Base-by-base conservation (phyloP, 2,797 vertebrate species). In the Parauchenoglanis punctatus region DNA sequence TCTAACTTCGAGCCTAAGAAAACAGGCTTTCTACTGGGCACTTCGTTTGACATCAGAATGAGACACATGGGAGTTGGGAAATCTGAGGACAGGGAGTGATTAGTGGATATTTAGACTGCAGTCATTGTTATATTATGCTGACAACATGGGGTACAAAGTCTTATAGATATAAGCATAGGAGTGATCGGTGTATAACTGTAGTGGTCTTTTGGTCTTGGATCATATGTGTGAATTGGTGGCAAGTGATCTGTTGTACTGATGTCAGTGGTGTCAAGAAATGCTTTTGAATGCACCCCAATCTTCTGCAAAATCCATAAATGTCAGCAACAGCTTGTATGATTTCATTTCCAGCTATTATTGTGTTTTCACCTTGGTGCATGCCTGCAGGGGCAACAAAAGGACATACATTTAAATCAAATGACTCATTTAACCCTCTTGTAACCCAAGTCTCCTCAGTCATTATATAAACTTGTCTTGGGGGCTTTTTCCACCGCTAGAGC, bases 1-100 rank as follows among this genome's bases (percentile, higher is more conserved):
- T 58, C 49, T 44, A 87, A 90, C 88, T 88, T 94, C 88, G 92
- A 91, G 92, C 90, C 88, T 67, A 91, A 89, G 87, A 92, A 92
- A 92, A 93, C 91, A 93, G 90, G 86, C 91, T 88, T 59, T 92
- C 25, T 68, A 83, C 85, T 87, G 72, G 73, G 72, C 44, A 75
- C 78, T 82, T 90, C 84, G 84, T 90, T 94, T 89, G 67, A 83
- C 78, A 89, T 75, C 49, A 76, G 70, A 54, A 73, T 63, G 54
- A 86, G 49, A 86, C 35, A 49, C 85, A 89, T 86, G 76, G 67
- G 90, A 87, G 89, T 73, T 85, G 28, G 85, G 88, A 87, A 20
- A 72, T 86, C 67, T 52, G 46, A 82, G 35, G 59, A 76, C 65
- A 90, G 8, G 2, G 58, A 68, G 81, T 40, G 35, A 84, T 84